These are phyloP conservation scores for Megamerina dolium DNA, from an alignment of 2,888 invertebrate genomes.

Conservation along the genomic window DNA sequence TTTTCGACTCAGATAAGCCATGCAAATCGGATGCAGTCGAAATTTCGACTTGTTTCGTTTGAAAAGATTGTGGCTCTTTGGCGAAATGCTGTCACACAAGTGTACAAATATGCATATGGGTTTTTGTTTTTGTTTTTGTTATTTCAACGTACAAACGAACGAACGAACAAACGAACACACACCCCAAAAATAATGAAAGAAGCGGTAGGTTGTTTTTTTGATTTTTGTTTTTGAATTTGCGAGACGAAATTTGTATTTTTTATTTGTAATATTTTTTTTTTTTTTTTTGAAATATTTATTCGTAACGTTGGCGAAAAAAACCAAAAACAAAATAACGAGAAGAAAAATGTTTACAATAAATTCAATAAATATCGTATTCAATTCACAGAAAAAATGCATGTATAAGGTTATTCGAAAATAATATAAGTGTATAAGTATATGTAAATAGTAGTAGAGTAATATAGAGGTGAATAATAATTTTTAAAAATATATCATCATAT, in stretches of 20 bases:
- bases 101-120: too few species aligned
- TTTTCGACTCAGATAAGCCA: conserved; percentile 48
- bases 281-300: too few species aligned
- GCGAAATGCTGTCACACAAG: conserved; percentile 34
- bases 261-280: too few species aligned
- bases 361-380: too few species aligned
- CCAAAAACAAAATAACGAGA: too few species aligned
- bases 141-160: conserved; percentile 9
- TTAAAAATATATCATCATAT: background rate
- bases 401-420: too few species aligned
- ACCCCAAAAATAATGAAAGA: conserved; percentile 28
- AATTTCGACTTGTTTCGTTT: conserved; percentile 37
- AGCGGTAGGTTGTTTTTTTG: conserved; percentile 20
- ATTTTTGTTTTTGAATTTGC: conserved; percentile 17
- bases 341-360: conserved; percentile 40
- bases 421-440: too few species aligned
- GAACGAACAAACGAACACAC: conserved; percentile 11
- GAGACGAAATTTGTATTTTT: conserved; percentile 18
- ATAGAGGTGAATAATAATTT: too few species aligned
- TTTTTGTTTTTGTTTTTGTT: conserved; percentile 3
- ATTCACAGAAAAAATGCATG: too few species aligned
- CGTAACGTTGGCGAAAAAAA: conserved; percentile 34
- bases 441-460: too few species aligned
- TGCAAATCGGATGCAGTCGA: conserved; percentile 43
- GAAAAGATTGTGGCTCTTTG: conserved; percentile 40